These are phyloP conservation scores for Clitarchus hookeri DNA, from an alignment of 2,888 invertebrate genomes.

Conservation along the genomic window DNA sequence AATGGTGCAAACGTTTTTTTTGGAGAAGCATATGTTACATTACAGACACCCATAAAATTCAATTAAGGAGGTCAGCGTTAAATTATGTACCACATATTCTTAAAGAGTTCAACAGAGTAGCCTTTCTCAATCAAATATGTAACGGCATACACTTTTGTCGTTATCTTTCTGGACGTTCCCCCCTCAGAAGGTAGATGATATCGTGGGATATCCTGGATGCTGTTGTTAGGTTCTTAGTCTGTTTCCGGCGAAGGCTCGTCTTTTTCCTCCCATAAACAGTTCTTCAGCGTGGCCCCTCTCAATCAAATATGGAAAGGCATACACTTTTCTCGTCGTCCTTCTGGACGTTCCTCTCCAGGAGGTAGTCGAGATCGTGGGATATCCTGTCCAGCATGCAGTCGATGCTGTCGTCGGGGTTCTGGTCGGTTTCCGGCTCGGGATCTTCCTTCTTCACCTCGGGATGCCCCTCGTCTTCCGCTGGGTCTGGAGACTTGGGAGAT, in stretches of 20 bases:
- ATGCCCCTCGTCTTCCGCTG: neutral
- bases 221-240: conserved; percentile 48
- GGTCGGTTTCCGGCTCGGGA: conserved; percentile 48
- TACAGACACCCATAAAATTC: too few species aligned
- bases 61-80: too few species aligned
- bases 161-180: conserved; percentile 54
- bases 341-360: conserved; percentile 67
- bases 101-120: too few species aligned
- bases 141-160: neutral
- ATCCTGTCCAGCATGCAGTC: conserved; percentile 75
- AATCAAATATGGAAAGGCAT: conserved; percentile 7
- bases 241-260: conserved; percentile 42
- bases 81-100: too few species aligned
- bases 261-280: neutral
- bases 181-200: conserved; percentile 79
- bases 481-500: neutral
- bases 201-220: conserved; percentile 73
- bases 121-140: neutral
- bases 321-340: neutral
- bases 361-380: conserved; percentile 79
- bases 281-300: neutral
- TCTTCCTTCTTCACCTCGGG: neutral
- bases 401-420: conserved; percentile 42
- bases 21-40: too few species aligned
- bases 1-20: too few species aligned